phyloP scores from a whole-genome alignment of 2,888 invertebrate species.

The Dicycla oo region DNA sequence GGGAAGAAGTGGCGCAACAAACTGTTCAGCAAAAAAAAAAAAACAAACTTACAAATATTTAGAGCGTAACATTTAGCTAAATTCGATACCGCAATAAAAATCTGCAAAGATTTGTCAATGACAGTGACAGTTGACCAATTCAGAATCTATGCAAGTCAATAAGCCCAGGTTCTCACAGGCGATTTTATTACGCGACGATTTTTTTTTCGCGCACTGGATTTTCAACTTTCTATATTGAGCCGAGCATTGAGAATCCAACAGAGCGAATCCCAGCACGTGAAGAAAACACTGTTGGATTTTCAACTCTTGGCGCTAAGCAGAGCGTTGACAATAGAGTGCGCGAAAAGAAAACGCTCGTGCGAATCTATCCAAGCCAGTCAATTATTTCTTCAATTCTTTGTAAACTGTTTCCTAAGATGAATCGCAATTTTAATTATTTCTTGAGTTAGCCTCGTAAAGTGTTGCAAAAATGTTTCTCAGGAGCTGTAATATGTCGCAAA shows the following conservation, averaged over 20 bases:
- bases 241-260: not conserved
- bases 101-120: conserved; percentile 33
- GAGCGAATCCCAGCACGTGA: not conserved
- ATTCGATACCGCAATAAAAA: conserved; percentile 7
- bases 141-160: conserved; percentile 2
- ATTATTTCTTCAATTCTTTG: conserved; percentile 9
- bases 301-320: too few species aligned
- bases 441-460: conserved; percentile 2
- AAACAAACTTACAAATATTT: conserved; percentile 15
- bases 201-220: not conserved
- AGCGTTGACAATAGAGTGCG: not conserved
- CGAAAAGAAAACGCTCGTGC: not conserved
- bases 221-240: not conserved
- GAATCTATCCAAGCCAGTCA: not conserved
- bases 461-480: conserved; percentile 8
- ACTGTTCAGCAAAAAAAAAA: not conserved
- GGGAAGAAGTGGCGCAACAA: not conserved
- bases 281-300: not conserved
- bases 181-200: too few species aligned
- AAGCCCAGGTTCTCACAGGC: too few species aligned
- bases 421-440: conserved; percentile 29
- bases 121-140: conserved; percentile 11
- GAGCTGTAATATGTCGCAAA: not conserved
- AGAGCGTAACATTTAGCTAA: conserved; percentile 34
- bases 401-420: conserved; percentile 12